phyloP scores from a whole-genome alignment of 2,797 vertebrate genomes.

The Phrynocephalus guinanensis region DNA sequence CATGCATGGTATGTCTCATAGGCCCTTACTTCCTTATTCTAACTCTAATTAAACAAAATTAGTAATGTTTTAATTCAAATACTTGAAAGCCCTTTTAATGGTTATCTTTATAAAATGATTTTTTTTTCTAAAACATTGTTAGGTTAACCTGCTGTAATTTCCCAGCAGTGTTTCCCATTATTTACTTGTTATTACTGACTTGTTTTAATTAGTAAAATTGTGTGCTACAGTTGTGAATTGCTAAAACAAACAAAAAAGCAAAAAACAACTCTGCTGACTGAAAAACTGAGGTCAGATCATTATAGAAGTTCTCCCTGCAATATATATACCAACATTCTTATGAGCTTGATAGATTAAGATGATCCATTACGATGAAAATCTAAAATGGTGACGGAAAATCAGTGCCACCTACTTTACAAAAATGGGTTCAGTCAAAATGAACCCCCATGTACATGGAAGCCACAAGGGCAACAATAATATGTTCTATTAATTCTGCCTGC shows the following conservation, averaged over 20 bases:
- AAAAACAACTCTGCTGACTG: too few species aligned
- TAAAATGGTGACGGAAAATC: neutral
- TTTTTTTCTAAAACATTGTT: neutral
- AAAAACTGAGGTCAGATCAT: too few species aligned
- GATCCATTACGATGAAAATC: too few species aligned
- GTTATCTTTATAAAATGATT: neutral
- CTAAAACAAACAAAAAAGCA: too few species aligned
- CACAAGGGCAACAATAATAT: too few species aligned
- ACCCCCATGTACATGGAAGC: too few species aligned
- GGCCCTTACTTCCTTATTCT: conserved; percentile 2
- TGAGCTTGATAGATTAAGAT: too few species aligned
- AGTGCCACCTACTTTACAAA: neutral
- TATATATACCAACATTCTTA: too few species aligned
- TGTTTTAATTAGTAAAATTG: neutral
- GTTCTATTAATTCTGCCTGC: too few species aligned
- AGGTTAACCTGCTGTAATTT: neutral
- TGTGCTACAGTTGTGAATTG: too few species aligned
- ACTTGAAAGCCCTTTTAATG: neutral
- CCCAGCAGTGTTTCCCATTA: neutral
- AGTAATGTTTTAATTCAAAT: neutral
- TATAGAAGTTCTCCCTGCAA: too few species aligned
- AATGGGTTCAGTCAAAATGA: too few species aligned
- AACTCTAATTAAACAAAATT: neutral
- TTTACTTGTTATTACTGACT: neutral
- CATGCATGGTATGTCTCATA: accelerated